Evolutionary conservation across 2,888 invertebrate genomes (phyloP).

Genomic region (Urechis unicinctus): DNA sequence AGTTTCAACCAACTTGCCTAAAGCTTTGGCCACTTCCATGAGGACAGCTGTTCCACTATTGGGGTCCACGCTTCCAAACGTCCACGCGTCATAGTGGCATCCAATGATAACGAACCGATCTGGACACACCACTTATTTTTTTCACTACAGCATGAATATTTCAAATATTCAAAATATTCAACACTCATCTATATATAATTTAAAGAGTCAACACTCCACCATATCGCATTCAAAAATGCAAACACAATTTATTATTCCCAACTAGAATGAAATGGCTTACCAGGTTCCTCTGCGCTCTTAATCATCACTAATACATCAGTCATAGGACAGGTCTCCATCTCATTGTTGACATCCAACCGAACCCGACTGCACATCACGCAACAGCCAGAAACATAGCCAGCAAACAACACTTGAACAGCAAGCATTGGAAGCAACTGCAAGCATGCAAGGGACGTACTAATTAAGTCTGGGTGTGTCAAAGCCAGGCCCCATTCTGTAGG

Average conservation of each 20-base stretch:
- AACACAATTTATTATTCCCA: not conserved
- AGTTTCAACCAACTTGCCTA: conserved; percentile 26
- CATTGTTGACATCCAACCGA: conserved; percentile 20
- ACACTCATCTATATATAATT: not conserved
- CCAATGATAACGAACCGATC: no score
- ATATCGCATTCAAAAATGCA: no score
- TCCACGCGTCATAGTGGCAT: conserved; percentile 54
- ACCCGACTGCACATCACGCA: conserved; percentile 13
- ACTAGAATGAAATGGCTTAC: conserved; percentile 10
- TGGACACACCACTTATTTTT: no score
- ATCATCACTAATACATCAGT: conserved; percentile 27
- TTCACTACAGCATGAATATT: no score
- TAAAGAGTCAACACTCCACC: no score
- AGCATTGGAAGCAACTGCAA: no score
- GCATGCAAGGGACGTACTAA: conserved; percentile 7
- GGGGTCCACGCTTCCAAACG: conserved; percentile 47
- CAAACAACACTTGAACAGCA: no score
- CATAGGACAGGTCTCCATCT: conserved; percentile 15
- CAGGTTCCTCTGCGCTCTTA: conserved; percentile 26
- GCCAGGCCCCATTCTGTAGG: conserved; percentile 19
- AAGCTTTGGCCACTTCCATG: conserved; percentile 42
- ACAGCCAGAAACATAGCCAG: not conserved
- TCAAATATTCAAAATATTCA: no score
- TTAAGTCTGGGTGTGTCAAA: conserved; percentile 9
- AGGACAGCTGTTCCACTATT: conserved; percentile 48